A percentile compares a stretch with the other conserved stretches of the same genome.
Conservation (phyloP, 2,797 vertebrate genomes). For the Arnoldichthys spilopterus region DNA sequence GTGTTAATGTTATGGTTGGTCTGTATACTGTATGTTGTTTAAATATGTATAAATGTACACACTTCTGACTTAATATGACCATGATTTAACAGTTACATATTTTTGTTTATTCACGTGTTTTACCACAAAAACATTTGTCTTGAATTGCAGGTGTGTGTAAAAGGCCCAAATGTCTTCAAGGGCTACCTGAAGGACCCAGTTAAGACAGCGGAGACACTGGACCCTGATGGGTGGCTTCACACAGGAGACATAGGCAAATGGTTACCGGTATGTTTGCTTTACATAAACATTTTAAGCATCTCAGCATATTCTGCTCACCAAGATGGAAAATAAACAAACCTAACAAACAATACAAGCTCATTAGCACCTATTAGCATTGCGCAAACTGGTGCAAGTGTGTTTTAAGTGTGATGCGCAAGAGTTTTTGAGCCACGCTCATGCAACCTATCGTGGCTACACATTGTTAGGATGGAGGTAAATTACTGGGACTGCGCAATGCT, state of each 20-base stretch:
- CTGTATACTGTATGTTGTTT: no score
- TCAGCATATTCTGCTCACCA: background rate
- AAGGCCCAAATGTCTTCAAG: slow-evolving; percentile 97
- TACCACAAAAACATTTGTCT: background rate
- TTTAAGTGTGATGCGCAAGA: no score
- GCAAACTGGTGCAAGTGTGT: no score
- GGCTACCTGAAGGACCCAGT: slow-evolving; percentile 95
- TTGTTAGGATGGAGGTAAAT: no score
- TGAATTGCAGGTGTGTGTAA: slow-evolving; percentile 90
- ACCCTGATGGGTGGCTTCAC: slow-evolving; percentile 92
- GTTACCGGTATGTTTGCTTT: slow-evolving; percentile 82
- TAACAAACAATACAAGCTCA: background rate
- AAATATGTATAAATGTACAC: no score
- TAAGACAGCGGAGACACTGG: slow-evolving; percentile 89
- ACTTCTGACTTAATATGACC: no score
- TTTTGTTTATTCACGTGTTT: no score
- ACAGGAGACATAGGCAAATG: slow-evolving; percentile 97
- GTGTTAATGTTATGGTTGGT: no score
- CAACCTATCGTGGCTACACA: no score
- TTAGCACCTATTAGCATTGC: background rate
- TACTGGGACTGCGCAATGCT: no score
- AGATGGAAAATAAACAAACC: background rate
- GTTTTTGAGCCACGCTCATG: no score
- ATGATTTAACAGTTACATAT: no score
- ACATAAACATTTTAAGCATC: background rate